Base-by-base conservation (phyloP, 1,140 invertebrate species). In the Drosophila grimshawi region DNA sequence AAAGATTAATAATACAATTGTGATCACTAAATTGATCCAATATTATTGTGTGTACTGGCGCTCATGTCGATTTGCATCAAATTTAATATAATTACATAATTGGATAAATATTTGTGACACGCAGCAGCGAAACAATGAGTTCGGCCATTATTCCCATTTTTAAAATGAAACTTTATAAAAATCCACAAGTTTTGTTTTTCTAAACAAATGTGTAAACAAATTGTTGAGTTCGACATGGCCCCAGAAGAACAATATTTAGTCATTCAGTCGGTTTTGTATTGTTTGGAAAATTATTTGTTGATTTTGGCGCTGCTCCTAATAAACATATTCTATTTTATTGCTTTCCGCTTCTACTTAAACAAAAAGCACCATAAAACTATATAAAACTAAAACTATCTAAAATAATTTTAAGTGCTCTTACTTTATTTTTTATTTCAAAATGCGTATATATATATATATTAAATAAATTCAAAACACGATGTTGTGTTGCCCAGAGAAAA, bases 61-160 rank as follows among this genome's bases (percentile, higher is more conserved):
- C 49, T 60, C 63, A 63, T 66, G 81, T 85, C 81, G 79, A 67
- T 77, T 83, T 69, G 65, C 72, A 85, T 85, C 85, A 66, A 73
- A 37, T 78, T 70, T 71, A 19, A 67, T 63, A 82, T 86, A 86
- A 86, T 86, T 83, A 80, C 78, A 71, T 88, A 86, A 86, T 86
- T 86, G 76, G 33, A 88, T 88, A 86, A 83, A 83, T 83, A 86
- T 86, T 66, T 77, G 80, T 56, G 83, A 80, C 83, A 86, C 83
- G 83, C 83, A 83, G 46, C 60, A 49, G 37, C 32, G 61, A 46
- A 61, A 73, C 70, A 73, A 73, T 68, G 69, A 66, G 33, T 46
- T 53, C 51, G 45, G 35, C 46, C 48, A 59, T 49, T 73, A 64
- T 83, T 67, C 49, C 49, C 55, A 66, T 53, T 80, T 46, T 60